phyloP scores from a whole-genome alignment of 2,888 invertebrate species.

The Lutraria lutraria region DNA sequence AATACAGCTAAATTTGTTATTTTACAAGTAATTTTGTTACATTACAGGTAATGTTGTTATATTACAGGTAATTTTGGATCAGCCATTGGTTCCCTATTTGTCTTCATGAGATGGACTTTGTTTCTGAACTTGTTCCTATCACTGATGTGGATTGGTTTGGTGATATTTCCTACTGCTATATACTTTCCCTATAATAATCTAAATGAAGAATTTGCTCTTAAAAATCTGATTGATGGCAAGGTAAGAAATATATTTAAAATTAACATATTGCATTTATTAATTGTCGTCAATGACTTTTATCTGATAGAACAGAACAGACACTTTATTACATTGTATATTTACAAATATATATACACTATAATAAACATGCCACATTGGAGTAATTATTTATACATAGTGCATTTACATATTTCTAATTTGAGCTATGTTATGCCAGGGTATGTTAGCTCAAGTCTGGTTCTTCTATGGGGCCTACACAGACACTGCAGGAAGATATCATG shows the following conservation, averaged over 20 bases:
- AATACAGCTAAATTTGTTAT: too few species aligned
- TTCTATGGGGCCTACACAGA: constrained; percentile 75
- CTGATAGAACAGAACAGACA: too few species aligned
- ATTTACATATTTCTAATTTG: too few species aligned
- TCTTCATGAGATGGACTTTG: constrained; percentile 77
- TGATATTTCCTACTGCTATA: constrained; percentile 74
- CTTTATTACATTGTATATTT: too few species aligned
- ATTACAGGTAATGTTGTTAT: not conserved
- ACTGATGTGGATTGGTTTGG: constrained; percentile 72
- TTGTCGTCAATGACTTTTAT: too few species aligned
- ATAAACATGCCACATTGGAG: too few species aligned
- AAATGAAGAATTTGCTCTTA: constrained; percentile 63
- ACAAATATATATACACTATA: too few species aligned
- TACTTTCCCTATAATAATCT: constrained; percentile 69
- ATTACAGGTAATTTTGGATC: constrained; percentile 79
- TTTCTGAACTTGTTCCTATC: constrained; percentile 72
- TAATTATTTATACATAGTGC: too few species aligned
- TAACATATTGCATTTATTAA: not conserved
- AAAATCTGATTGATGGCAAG: constrained; percentile 77
- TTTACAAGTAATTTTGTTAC: too few species aligned
- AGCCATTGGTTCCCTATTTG: constrained; percentile 78
- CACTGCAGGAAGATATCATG: constrained; percentile 62
- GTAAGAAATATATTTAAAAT: constrained; percentile 48
- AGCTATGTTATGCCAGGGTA: constrained; percentile 71
- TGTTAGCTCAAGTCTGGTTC: constrained; percentile 72